Conservation (phyloP, 2,888 invertebrate genomes). For the Zonitis immaculata region DNA sequence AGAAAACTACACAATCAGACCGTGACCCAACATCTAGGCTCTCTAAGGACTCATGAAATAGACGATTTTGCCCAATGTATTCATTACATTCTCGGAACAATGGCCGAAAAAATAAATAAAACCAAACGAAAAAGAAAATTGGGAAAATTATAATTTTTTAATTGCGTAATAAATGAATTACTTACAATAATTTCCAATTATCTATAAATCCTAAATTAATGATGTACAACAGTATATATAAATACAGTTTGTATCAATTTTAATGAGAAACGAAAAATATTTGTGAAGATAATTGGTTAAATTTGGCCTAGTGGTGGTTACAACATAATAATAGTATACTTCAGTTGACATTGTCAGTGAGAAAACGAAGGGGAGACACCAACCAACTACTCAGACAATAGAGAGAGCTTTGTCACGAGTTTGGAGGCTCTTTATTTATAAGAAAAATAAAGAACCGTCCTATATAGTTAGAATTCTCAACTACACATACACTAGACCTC, state of each 20-base stretch:
- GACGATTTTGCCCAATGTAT: constrained; percentile 4
- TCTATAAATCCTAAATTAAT: too few relatives aligned
- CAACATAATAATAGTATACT: neutral
- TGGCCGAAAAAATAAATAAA: neutral
- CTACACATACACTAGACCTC: too few relatives aligned
- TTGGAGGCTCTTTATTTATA: neutral
- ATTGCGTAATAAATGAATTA: too few relatives aligned
- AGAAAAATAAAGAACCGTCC: neutral
- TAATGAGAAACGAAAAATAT: too few relatives aligned
- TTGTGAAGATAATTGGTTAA: neutral
- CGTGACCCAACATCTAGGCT: constrained; percentile 35
- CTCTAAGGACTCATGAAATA: constrained; percentile 23
- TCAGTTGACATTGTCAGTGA: neutral
- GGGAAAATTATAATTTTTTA: neutral
- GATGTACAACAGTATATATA: too few relatives aligned
- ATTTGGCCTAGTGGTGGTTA: neutral
- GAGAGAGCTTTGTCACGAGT: neutral
- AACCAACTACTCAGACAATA: neutral
- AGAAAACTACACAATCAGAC: constrained; percentile 40
- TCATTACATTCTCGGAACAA: constrained; percentile 2
- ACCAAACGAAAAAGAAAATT: neutral
- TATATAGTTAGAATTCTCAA: too few relatives aligned
- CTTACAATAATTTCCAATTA: too few relatives aligned
- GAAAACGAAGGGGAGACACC: neutral
- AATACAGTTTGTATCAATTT: too few relatives aligned